Conservation (phyloP, 2,797 vertebrate species). For the Lates japonicus region DNA sequence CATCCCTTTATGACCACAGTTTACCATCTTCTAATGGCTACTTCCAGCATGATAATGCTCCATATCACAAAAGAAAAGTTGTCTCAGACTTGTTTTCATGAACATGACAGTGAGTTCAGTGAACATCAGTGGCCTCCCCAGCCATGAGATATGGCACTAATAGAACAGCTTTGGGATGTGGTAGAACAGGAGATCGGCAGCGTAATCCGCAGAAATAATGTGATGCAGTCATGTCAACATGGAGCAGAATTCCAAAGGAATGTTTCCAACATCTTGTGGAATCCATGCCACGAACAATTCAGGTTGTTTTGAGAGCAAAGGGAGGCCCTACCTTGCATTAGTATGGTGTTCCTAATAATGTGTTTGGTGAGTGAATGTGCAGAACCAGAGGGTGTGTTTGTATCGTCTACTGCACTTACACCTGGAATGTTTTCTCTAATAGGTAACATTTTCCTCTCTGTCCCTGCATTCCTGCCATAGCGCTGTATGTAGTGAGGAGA, state of each 20-base stretch:
- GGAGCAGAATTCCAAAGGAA: neutral
- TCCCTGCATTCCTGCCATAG: constrained; percentile 66
- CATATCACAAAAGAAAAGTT: neutral
- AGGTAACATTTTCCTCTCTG: constrained; percentile 69
- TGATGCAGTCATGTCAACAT: neutral
- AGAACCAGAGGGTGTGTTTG: constrained; percentile 20
- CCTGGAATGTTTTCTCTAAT: constrained; percentile 81
- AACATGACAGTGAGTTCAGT: neutral
- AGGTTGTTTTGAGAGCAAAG: neutral
- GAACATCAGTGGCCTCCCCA: too few species aligned
- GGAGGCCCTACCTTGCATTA: neutral
- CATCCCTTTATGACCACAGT: neutral
- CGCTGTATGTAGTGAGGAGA: constrained; percentile 11
- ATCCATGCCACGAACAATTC: neutral
- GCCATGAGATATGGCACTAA: neutral
- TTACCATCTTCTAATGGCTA: neutral
- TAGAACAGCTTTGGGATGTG: neutral
- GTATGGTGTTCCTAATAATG: neutral
- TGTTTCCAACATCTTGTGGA: neutral
- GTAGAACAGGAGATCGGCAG: neutral
- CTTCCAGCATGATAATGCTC: neutral
- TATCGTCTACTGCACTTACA: constrained; percentile 53
- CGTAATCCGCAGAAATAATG: neutral
- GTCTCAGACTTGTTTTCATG: neutral
- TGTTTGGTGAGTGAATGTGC: neutral